Evolutionary conservation across 2,888 invertebrate species (phyloP).

Genomic region (Ectobius pallidus): DNA sequence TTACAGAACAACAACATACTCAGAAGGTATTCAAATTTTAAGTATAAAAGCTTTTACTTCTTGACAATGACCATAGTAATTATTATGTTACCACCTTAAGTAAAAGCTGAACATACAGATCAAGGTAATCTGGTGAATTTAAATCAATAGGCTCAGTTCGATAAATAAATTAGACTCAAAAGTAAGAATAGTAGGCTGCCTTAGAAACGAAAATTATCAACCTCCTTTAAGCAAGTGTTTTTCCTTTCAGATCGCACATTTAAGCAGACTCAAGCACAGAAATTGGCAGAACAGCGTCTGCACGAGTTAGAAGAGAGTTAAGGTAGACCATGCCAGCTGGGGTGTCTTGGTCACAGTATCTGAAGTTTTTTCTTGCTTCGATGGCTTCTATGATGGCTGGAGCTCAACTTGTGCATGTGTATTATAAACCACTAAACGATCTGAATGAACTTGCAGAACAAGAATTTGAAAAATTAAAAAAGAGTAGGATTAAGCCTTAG

Average conservation of each 20-base stretch:
- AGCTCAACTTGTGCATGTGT: constrained; percentile 78
- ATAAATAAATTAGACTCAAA: too few relatives aligned
- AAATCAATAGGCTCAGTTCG: too few relatives aligned
- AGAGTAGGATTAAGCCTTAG: background rate
- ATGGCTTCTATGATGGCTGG: constrained; percentile 78
- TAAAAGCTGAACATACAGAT: too few relatives aligned
- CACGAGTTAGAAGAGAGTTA: constrained; percentile 43
- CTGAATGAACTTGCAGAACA: constrained; percentile 68
- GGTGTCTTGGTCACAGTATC: constrained; percentile 72
- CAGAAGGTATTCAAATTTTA: too few relatives aligned
- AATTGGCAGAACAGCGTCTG: constrained; percentile 64
- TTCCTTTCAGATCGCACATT: constrained; percentile 74
- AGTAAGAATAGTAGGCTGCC: too few relatives aligned
- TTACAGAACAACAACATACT: too few relatives aligned
- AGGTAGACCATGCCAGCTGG: constrained; percentile 83
- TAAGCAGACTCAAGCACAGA: constrained; percentile 73
- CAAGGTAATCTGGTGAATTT: too few relatives aligned
- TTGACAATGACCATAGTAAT: too few relatives aligned
- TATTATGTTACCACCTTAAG: too few relatives aligned
- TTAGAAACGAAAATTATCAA: too few relatives aligned
- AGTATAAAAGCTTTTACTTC: too few relatives aligned
- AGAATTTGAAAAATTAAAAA: constrained; percentile 58
- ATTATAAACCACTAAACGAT: constrained; percentile 78
- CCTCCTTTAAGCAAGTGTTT: too few relatives aligned
- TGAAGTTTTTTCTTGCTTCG: constrained; percentile 68